These are phyloP conservation scores for Leucophenga varia DNA, from an alignment of 1,140 invertebrate genomes.

Conservation along the genomic window DNA sequence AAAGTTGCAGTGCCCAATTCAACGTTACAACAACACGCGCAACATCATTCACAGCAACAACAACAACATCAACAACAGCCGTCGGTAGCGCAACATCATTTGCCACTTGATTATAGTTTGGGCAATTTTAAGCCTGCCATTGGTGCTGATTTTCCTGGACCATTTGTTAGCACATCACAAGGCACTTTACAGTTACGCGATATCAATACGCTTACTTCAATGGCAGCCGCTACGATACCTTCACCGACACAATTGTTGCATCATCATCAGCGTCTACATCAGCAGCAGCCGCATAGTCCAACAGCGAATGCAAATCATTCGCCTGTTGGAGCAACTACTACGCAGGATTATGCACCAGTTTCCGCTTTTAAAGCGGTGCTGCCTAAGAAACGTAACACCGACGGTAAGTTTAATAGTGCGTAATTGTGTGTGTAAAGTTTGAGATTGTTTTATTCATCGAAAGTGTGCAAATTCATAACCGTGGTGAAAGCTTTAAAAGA, in stretches of 20 bases:
- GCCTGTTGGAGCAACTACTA: conserved; percentile 7
- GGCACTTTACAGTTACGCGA: conserved; percentile 42
- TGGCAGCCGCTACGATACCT: conserved; percentile 45
- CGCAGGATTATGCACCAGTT: conserved; percentile 46
- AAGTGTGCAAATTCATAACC: no score
- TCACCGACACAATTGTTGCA: conserved; percentile 49
- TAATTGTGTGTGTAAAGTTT: not conserved
- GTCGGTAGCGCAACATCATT: conserved; percentile 39
- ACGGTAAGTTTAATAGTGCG: conserved; percentile 38
- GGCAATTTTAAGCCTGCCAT: conserved; percentile 52
- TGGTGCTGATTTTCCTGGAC: conserved; percentile 44
- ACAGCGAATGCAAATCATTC: conserved; percentile 37
- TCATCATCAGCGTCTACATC: conserved; percentile 41
- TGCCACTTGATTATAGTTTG: conserved; percentile 50
- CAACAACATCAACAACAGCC: conserved; percentile 27
- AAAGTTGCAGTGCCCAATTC: conserved; percentile 35
- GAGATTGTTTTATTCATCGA: no score
- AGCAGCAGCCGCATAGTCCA: conserved; percentile 30
- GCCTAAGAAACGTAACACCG: conserved; percentile 47
- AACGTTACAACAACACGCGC: not conserved
- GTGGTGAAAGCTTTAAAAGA: not conserved
- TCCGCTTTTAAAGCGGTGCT: conserved; percentile 52
- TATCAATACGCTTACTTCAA: conserved; percentile 36
- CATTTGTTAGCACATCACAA: conserved; percentile 33
- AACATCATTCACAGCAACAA: conserved; percentile 30